Conservation (phyloP, 92 coral and sea anemone genomes). For the Epizoanthus ramosus region DNA sequence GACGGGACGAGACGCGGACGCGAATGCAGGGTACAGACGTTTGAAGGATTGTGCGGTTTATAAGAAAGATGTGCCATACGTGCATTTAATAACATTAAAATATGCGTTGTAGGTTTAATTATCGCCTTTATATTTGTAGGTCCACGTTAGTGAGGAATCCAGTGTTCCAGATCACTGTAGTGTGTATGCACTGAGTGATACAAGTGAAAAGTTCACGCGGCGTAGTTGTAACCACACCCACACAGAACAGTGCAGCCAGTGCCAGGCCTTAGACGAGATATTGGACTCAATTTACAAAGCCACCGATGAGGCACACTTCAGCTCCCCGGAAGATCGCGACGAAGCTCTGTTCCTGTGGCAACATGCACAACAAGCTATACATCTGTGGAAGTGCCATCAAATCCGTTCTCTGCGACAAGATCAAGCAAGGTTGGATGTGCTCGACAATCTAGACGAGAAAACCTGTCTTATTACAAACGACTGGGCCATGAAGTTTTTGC, state of each 20-base stretch:
- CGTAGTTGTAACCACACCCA: background rate
- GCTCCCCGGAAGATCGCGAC: background rate
- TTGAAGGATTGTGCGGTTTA: too few relatives aligned
- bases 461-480: slow-evolving; percentile 45
- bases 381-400: slow-evolving; percentile 50
- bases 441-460: slow-evolving; percentile 39
- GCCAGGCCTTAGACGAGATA: background rate
- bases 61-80: too few relatives aligned
- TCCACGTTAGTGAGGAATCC: too few relatives aligned
- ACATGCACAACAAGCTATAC: slow-evolving; percentile 47
- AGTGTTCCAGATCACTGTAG: background rate
- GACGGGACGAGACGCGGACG: too few relatives aligned
- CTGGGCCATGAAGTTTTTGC: slow-evolving; percentile 50
- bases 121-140: too few relatives aligned
- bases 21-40: too few relatives aligned
- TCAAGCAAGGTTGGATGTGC: slow-evolving; percentile 25
- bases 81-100: too few relatives aligned
- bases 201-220: slow-evolving; percentile 18
- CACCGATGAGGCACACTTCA: background rate
- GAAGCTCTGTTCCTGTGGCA: slow-evolving; percentile 20
- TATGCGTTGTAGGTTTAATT: too few relatives aligned
- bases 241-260: slow-evolving; percentile 14
- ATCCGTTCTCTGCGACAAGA: slow-evolving; percentile 11
- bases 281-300: background rate
- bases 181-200: slow-evolving; percentile 45